Base-by-base conservation (phyloP, 2,113 vertebrate species). In the Hemicordylus capensis region DNA sequence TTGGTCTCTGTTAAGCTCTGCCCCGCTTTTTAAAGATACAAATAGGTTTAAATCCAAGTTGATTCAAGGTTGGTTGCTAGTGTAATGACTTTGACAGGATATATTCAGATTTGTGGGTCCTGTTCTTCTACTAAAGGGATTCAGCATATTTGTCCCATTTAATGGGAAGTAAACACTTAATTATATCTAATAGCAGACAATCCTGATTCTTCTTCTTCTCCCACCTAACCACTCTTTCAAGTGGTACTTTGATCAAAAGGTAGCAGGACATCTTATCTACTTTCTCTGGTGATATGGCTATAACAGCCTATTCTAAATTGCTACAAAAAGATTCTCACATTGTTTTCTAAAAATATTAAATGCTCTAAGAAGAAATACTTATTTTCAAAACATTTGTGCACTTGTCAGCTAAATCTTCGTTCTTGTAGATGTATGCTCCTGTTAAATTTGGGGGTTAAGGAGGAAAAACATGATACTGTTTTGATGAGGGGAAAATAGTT, bases 1-100 rank as follows among this genome's bases (percentile, higher is more conserved):
- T 48, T 74, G 59, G 83, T 87, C 67, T 69, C 67, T 77, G 83
- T 78, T 59, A 28, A 58, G 54, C 54, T 73, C 26, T 72, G 46
- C 9, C 20, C 28, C 34, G 34, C 20, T 72, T 58, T 82, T n/a
- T 77, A 2, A n/a, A 34, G 63, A 34, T 51, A 63, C 39, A 17
- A 44, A 46, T 64, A 82, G 15, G 19, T 72, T 28, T 26, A 58
- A 51, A 31, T 19, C 31, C 17, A 80, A 20, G 46, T 67, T 63
- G 78, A 31, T 67, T 19, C 26, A 70, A 1, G 24, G 6, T 73
- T 59, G n/a, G 4, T 58, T 80, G 56, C 17, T 28, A 54, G 8
- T 48, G 31, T 31, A 14, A 19, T 37, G 5, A 37, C 26, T 37
- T 17, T 63, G 39, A 28, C 24, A 44, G 39, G 76, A 63, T 61